phyloP scores from a whole-genome alignment of 2,797 vertebrate species.

The Gallinago stenura region DNA sequence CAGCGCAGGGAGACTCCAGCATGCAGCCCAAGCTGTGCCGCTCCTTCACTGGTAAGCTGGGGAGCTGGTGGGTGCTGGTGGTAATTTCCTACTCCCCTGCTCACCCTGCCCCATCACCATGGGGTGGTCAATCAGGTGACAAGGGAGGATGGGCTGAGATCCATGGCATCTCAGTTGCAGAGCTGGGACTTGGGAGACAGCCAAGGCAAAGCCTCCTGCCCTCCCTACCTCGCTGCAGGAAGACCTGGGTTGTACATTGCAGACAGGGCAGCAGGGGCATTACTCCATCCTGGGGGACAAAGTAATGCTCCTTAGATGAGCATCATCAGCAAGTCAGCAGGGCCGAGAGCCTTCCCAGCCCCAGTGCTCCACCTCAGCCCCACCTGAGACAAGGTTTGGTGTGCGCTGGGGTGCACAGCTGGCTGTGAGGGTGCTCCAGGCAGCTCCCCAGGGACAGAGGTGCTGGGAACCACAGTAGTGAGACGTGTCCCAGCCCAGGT shows the following conservation, averaged over 20 bases:
- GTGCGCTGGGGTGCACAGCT: rapidly evolving
- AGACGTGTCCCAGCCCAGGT: not conserved
- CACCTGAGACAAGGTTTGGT: rapidly evolving
- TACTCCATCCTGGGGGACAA: rapidly evolving
- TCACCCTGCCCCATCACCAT: rapidly evolving
- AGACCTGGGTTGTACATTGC: not conserved
- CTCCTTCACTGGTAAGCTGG: constrained; percentile 65
- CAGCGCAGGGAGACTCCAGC: not conserved
- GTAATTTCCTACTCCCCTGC: not conserved
- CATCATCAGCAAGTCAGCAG: not conserved
- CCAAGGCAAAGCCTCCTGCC: not conserved
- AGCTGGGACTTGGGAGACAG: not conserved
- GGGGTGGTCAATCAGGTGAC: not conserved
- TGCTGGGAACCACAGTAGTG: not conserved
- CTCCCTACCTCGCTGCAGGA: rapidly evolving
- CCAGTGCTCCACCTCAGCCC: not conserved
- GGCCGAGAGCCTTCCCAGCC: not conserved
- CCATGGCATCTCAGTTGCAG: rapidly evolving
- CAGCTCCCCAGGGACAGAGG: not conserved
- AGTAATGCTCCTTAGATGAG: not conserved
- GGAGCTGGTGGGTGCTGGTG: not conserved
- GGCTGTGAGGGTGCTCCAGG: not conserved
- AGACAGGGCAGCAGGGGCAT: not conserved
- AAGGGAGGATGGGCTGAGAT: too few relatives aligned
- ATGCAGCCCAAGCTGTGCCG: constrained; percentile 23